These are phyloP conservation scores for Anniella stebbinsi DNA, from an alignment of 2,797 vertebrate genomes.

Conservation along the genomic window DNA sequence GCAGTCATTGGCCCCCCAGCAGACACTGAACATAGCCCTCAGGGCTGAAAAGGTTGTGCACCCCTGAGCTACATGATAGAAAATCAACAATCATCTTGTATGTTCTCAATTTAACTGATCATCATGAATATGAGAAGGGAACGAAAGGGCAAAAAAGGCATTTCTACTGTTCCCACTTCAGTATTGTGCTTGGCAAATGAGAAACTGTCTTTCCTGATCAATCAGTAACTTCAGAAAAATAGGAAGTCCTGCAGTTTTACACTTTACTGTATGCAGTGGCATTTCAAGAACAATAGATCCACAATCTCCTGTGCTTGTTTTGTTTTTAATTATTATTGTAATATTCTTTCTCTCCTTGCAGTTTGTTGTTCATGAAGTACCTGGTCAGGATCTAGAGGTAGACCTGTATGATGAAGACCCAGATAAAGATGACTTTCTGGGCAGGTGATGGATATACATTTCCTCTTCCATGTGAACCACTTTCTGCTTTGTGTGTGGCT, in stretches of 20 bases:
- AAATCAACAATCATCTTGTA: neutral
- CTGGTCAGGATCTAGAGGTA: slow-evolving; percentile 94
- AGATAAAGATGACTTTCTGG: slow-evolving; percentile 96
- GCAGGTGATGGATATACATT: slow-evolving; percentile 81
- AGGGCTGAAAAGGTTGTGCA: neutral
- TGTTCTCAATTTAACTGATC: neutral
- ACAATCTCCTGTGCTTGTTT: neutral
- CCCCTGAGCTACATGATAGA: neutral
- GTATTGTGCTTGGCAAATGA: neutral
- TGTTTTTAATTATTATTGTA: slow-evolving; percentile 35
- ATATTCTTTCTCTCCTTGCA: slow-evolving; percentile 55
- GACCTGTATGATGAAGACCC: slow-evolving; percentile 94
- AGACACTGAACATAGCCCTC: neutral
- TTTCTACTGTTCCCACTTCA: neutral
- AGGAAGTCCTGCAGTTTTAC: neutral
- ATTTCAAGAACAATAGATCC: neutral
- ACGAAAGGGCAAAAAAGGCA: neutral
- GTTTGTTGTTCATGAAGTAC: slow-evolving; percentile 95
- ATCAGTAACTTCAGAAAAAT: neutral
- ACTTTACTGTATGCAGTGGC: neutral
- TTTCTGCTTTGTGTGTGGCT: neutral
- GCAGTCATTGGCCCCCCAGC: too few species aligned
- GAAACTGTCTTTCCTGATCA: neutral
- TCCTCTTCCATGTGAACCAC: neutral
- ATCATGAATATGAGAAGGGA: neutral